Conservation (phyloP, 2,797 vertebrate species). For the Hapalemur alaotrensis region DNA sequence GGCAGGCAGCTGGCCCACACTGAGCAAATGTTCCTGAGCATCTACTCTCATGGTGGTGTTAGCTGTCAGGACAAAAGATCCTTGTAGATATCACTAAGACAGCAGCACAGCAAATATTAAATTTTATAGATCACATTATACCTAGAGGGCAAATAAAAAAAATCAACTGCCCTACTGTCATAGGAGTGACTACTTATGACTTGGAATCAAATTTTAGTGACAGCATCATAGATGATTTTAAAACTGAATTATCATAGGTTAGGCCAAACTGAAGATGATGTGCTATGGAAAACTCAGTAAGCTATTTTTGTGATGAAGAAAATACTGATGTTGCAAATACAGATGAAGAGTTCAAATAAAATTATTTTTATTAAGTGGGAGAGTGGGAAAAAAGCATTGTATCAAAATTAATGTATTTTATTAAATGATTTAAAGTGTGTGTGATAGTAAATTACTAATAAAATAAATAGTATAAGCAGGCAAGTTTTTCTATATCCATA, state of each 20-base stretch:
- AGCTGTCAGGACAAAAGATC: background rate
- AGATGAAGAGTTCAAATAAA: background rate
- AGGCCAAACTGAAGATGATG: background rate
- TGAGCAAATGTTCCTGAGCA: background rate
- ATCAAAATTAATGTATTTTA: background rate
- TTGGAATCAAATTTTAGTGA: background rate
- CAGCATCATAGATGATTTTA: background rate
- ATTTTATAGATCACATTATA: background rate
- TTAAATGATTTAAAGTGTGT: background rate
- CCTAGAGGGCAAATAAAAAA: background rate
- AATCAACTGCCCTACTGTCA: background rate
- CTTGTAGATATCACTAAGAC: background rate
- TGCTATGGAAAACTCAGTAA: rapidly evolving
- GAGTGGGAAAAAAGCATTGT: no score
- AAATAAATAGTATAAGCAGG: background rate
- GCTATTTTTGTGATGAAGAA: background rate
- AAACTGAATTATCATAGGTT: rapidly evolving
- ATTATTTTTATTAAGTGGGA: background rate
- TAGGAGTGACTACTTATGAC: no score
- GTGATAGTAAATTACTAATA: background rate
- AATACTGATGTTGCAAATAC: no score
- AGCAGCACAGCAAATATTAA: rapidly evolving
- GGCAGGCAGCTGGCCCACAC: background rate
- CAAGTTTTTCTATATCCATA: background rate
- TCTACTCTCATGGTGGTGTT: background rate